phyloP scores from a whole-genome alignment of 2,797 vertebrate species.

The Mus minutoides region DNA sequence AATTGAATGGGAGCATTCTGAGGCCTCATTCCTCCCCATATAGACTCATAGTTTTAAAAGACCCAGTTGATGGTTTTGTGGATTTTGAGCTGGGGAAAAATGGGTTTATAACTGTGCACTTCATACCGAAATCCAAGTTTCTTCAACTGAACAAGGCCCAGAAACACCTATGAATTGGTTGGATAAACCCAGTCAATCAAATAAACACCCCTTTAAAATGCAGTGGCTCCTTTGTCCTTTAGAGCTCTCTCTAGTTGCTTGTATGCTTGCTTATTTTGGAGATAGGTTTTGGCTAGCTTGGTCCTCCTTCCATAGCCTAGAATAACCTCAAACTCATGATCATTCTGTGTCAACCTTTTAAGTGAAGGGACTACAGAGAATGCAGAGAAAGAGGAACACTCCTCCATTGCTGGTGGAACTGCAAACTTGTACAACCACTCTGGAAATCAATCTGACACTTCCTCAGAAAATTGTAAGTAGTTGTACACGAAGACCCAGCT shows the following conservation, averaged over 20 bases:
- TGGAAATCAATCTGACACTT: no score
- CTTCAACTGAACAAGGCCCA: neutral
- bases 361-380: neutral
- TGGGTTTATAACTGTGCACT: neutral
- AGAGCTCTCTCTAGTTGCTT: neutral
- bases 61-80: neutral
- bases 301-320: neutral
- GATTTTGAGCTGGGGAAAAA: constrained; percentile 4
- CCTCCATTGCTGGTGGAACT: no score
- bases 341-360: neutral
- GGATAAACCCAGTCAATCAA: neutral
- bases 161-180: neutral
- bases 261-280: neutral
- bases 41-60: neutral
- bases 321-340: neutral
- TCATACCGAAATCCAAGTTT: neutral
- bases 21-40: neutral
- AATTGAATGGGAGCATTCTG: neutral
- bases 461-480: no score
- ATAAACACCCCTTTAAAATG: neutral
- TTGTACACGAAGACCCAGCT: no score
- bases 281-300: neutral
- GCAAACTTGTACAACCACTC: no score
- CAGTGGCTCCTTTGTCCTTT: neutral
- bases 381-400: no score